Conservation (phyloP, 2,888 invertebrate genomes). For the Rhaphigaster nebulosa region DNA sequence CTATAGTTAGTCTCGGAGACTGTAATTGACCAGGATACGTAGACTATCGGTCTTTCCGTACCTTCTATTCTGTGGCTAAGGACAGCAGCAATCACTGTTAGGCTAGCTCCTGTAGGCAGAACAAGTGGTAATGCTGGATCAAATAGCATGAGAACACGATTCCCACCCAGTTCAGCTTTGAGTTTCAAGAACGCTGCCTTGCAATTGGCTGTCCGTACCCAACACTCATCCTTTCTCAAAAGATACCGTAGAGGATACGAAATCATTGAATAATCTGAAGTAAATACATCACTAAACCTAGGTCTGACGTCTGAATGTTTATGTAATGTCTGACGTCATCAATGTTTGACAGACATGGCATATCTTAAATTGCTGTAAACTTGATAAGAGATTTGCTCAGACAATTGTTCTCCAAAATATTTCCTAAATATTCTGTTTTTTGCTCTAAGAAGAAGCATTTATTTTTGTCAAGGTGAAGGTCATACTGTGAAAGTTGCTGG, state of each 20-base stretch:
- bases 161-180: constrained; percentile 64
- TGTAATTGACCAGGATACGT: constrained; percentile 65
- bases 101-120: constrained; percentile 63
- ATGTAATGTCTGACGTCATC: neutral
- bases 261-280: neutral
- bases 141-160: constrained; percentile 64
- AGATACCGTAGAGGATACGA: neutral
- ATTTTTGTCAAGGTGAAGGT: neutral
- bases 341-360: neutral
- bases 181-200: constrained; percentile 63
- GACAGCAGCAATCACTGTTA: no score
- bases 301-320: no score
- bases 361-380: neutral
- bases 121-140: constrained; percentile 62
- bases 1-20: constrained; percentile 66
- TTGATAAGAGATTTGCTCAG: constrained; percentile 7
- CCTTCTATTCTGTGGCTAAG: constrained; percentile 61
- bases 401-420: neutral
- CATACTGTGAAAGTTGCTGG: neutral
- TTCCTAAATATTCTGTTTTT: neutral
- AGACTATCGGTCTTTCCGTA: constrained; percentile 62
- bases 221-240: constrained; percentile 36
- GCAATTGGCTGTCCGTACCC: constrained; percentile 63
- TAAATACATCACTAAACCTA: neutral
- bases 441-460: neutral